Conservation (phyloP, 2,797 vertebrate genomes). For the Scomberomorus guttatus region DNA sequence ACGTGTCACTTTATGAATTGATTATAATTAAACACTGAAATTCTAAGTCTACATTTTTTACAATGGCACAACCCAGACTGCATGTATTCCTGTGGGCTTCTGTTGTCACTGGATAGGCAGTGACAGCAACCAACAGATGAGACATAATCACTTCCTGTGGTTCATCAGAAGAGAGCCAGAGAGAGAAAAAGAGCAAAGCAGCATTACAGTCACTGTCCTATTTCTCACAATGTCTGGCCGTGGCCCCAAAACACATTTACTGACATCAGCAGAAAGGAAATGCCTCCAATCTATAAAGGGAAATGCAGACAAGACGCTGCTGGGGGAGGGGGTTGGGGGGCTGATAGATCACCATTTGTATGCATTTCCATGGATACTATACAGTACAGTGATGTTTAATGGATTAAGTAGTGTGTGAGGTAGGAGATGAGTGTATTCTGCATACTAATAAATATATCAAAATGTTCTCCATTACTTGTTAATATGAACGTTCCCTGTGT, state of each 20-base stretch:
- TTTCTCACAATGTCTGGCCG: constrained; percentile 67
- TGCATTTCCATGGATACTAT: constrained; percentile 8
- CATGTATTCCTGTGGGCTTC: neutral
- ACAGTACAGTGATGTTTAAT: constrained; percentile 10
- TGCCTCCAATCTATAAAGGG: constrained; percentile 63
- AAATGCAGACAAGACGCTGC: constrained; percentile 52
- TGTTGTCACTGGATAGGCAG: constrained; percentile 15
- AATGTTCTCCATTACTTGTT: neutral
- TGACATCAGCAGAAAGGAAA: constrained; percentile 79
- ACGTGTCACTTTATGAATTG: too few species aligned
- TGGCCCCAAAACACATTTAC: constrained; percentile 63
- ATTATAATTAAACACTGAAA: too few species aligned
- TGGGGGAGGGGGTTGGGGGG: constrained; percentile 17
- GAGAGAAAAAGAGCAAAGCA: constrained; percentile 17
- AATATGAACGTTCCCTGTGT: neutral
- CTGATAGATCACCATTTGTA: constrained; percentile 46
- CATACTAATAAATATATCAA: neutral
- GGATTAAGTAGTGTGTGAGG: neutral
- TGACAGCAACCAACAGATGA: constrained; percentile 24
- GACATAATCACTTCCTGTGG: constrained; percentile 42
- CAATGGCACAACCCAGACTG: neutral
- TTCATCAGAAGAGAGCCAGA: constrained; percentile 18
- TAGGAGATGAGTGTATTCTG: neutral
- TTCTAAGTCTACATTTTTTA: too few species aligned
- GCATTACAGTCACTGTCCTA: constrained; percentile 49